A percentile compares a stretch with the other conserved stretches of the same genome.
These are phyloP conservation scores for Ptiloglossa arizonensis DNA, from an alignment of 1,140 invertebrate species.

Conservation along the genomic window DNA sequence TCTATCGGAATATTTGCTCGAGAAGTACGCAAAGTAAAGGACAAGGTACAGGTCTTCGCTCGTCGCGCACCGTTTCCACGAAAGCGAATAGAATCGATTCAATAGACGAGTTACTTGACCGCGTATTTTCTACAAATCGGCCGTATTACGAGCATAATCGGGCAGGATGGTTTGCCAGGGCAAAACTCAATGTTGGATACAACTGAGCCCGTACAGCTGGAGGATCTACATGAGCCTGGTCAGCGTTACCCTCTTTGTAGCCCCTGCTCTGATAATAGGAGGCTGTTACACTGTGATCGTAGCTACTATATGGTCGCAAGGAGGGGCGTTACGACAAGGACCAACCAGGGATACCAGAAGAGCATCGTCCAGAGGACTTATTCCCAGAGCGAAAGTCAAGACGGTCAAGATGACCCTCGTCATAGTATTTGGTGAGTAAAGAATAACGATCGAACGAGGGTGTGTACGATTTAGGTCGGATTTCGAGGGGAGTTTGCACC, in stretches of 20 bases:
- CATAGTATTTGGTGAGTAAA: conserved; percentile 93
- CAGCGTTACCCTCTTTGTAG: conserved; percentile 91
- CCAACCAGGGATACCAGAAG: conserved; percentile 83
- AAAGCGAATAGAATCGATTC: too few relatives aligned
- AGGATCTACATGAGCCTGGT: conserved; percentile 94
- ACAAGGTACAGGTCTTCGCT: too few relatives aligned
- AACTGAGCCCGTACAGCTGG: conserved; percentile 91
- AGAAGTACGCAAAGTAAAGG: too few relatives aligned
- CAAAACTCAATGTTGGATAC: conserved; percentile 94
- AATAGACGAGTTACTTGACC: not conserved
- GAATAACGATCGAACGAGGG: not conserved
- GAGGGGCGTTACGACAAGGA: conserved; percentile 81
- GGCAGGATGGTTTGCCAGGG: conserved; percentile 80
- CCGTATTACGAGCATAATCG: conserved; percentile 38
- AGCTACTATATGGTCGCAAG: conserved; percentile 93
- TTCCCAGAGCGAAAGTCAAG: conserved; percentile 96
- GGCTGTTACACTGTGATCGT: conserved; percentile 96
- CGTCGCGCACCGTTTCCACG: too few relatives aligned
- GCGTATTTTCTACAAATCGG: conserved; percentile 9
- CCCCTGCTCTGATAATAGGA: conserved; percentile 94
- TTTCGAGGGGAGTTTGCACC: too few relatives aligned
- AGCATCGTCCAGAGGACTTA: conserved; percentile 92
- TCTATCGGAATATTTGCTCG: too few relatives aligned
- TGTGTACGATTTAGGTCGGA: too few relatives aligned
- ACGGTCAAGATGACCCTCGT: conserved; percentile 99